A percentile compares a stretch with the other conserved stretches of the same genome.
phyloP scores from a whole-genome alignment of 1,140 invertebrate genomes.

The Caenorhabditis latens region DNA sequence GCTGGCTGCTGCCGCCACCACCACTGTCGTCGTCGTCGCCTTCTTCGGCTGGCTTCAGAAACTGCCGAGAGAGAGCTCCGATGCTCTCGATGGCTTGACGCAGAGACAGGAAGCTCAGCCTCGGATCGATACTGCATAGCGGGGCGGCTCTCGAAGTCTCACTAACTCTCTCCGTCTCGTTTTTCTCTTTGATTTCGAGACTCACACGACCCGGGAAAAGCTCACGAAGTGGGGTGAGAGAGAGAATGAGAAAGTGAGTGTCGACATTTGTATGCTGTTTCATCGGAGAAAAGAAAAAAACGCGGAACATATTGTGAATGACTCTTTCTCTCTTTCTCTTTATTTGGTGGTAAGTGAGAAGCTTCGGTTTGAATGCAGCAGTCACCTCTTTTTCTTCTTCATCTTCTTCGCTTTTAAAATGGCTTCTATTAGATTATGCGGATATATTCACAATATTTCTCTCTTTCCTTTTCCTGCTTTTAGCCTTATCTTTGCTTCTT shows the following conservation, averaged over 20 bases:
- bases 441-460: neutral
- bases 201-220: slow-evolving; percentile 46
- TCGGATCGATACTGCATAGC: slow-evolving; percentile 47
- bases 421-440: neutral
- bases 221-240: slow-evolving; percentile 45
- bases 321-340: neutral
- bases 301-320: neutral
- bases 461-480: neutral
- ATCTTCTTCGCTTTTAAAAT: neutral
- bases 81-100: slow-evolving; percentile 39
- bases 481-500: neutral
- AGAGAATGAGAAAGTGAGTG: slow-evolving; percentile 25
- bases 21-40: slow-evolving; percentile 24
- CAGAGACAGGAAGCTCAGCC: slow-evolving; percentile 39
- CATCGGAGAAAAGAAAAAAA: neutral
- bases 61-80: slow-evolving; percentile 8
- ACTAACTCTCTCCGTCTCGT: slow-evolving; percentile 38
- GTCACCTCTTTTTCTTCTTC: neutral
- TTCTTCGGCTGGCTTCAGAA: slow-evolving; percentile 25
- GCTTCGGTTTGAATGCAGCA: neutral
- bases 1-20: neutral
- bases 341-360: slow-evolving; percentile 1
- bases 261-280: slow-evolving; percentile 24
- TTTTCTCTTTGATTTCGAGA: slow-evolving; percentile 37
- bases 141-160: slow-evolving; percentile 24